These are phyloP conservation scores for Pseudochirops corinnae DNA, from an alignment of 2,797 vertebrate species.

Conservation along the genomic window DNA sequence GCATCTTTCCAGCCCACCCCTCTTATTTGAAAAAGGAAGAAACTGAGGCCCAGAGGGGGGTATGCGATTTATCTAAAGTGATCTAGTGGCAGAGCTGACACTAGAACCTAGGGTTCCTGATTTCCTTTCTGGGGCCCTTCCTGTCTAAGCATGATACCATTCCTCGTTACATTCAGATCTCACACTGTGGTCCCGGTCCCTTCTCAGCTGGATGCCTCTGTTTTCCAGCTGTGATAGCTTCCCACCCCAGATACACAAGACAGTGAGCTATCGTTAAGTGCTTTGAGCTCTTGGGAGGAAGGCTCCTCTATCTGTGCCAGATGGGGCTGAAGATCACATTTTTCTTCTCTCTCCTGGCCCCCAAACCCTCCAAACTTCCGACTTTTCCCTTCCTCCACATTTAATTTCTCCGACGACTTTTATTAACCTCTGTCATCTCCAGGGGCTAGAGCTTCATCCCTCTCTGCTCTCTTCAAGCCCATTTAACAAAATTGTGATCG, in stretches of 20 bases:
- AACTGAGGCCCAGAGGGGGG: background rate
- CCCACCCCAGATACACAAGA: conserved; percentile 14
- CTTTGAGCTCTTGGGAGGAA: conserved; percentile 12
- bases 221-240: background rate
- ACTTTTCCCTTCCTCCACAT: conserved; percentile 9
- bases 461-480: conserved; percentile 61
- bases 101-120: background rate
- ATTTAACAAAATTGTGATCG: conserved; percentile 69
- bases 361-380: background rate
- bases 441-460: conserved; percentile 42
- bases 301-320: conserved; percentile 3
- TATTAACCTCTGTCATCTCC: conserved; percentile 66
- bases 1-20: background rate
- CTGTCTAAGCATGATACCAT: background rate
- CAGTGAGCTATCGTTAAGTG: background rate
- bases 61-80: background rate
- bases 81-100: background rate
- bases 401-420: conserved; percentile 68
- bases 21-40: background rate
- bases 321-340: background rate
- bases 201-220: background rate
- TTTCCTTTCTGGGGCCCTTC: background rate
- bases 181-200: background rate
- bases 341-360: conserved; percentile 9
- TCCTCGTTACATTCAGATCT: background rate